Evolutionary conservation across 2,888 invertebrate species (phyloP).

Genomic region (Cheilosia grossa): DNA sequence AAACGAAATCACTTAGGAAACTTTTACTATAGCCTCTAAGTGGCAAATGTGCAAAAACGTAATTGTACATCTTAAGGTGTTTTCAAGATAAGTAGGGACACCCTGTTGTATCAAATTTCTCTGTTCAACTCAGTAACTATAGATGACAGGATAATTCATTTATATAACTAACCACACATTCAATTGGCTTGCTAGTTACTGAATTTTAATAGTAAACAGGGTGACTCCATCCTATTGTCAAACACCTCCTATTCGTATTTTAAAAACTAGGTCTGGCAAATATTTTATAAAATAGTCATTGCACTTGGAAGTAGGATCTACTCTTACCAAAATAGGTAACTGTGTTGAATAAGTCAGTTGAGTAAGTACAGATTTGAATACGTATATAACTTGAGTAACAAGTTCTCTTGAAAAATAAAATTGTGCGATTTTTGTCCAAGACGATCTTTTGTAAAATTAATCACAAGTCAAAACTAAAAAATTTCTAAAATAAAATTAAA

Average conservation of each 20-base stretch:
- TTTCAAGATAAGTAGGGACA: background rate
- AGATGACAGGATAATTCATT: no score
- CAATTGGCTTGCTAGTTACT: background rate
- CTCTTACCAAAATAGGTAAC: conserved; percentile 13
- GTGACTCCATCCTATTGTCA: background rate
- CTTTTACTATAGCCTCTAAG: conserved; percentile 36
- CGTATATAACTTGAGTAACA: background rate
- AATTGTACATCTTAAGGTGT: conserved; percentile 12
- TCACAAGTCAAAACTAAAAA: conserved; percentile 4
- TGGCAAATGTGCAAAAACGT: conserved; percentile 24
- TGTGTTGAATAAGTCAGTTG: background rate
- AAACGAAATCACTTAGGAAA: conserved; percentile 24
- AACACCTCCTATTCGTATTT: background rate
- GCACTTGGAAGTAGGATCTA: conserved; percentile 7
- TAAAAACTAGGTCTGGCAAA: conserved; percentile 1
- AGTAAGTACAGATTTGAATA: background rate
- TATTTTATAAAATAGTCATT: conserved; percentile 6
- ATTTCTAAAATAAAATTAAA: background rate
- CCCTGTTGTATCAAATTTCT: background rate
- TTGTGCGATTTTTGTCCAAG: conserved; percentile 33
- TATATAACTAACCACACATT: no score
- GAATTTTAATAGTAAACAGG: background rate
- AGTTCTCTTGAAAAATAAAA: conserved; percentile 4
- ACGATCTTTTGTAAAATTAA: background rate
- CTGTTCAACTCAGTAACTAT: no score